These are phyloP conservation scores for Oplegnathus fasciatus DNA, from an alignment of 2,113 vertebrate genomes.

Conservation along the genomic window DNA sequence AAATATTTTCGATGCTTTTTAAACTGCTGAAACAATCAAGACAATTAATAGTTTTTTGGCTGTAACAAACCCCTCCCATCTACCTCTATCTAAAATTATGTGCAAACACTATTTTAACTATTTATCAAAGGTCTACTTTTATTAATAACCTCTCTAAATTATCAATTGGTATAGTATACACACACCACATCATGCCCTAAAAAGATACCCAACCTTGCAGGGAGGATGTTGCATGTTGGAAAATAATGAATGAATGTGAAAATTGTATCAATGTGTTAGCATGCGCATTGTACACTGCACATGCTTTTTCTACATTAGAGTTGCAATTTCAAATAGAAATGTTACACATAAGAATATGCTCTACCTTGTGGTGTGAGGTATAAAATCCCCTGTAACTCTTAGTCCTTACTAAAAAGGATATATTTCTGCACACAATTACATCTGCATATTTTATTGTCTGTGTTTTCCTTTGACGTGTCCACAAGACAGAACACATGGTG, in stretches of 20 bases:
- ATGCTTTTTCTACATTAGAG: not conserved
- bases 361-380: not conserved
- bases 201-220: conserved; percentile 62
- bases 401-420: not conserved
- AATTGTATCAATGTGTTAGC: not conserved
- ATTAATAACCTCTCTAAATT: not conserved
- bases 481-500: not conserved
- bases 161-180: not conserved
- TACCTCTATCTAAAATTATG: not conserved
- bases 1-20: not conserved
- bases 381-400: not conserved
- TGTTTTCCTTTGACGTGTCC: not conserved
- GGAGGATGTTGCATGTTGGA: conserved; percentile 45
- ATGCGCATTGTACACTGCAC: not conserved
- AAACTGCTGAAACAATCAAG: not conserved
- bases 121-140: not conserved
- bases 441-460: conserved; percentile 43
- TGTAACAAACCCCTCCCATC: conserved; percentile 28
- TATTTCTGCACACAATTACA: not conserved
- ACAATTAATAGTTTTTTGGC: not conserved
- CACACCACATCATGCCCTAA: conserved; percentile 15
- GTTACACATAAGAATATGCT: not conserved
- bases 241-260: conserved; percentile 32
- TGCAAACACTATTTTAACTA: not conserved
- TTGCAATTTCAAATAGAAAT: not conserved